Conservation (phyloP, 2,113 vertebrate species). For the Microcebus murinus region DNA sequence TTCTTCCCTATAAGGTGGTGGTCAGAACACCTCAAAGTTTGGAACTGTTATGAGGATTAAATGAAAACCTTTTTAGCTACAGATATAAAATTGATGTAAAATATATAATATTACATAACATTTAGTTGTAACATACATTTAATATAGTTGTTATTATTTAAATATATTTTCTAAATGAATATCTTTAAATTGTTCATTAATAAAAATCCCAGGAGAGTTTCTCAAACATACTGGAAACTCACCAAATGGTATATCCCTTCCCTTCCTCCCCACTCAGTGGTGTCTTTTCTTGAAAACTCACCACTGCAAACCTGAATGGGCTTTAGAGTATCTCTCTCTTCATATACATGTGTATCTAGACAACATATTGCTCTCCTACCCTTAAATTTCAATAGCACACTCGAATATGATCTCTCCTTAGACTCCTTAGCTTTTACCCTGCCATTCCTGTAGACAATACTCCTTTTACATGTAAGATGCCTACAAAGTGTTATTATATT, state of each 20-base stretch:
- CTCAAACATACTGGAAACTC: background rate
- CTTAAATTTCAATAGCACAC: background rate
- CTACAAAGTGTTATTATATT: background rate
- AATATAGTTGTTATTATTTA: background rate
- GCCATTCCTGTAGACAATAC: background rate
- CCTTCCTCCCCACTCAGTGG: rapidly evolving
- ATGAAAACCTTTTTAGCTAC: background rate
- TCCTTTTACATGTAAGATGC: background rate
- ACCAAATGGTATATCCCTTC: too few relatives aligned
- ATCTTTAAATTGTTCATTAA: background rate
- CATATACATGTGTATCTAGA: background rate
- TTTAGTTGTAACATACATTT: background rate
- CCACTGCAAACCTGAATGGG: background rate
- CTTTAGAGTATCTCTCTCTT: background rate
- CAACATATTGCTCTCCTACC: background rate
- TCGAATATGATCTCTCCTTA: background rate
- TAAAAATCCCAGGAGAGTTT: background rate
- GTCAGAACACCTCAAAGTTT: background rate
- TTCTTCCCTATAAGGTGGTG: background rate
- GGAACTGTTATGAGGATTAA: background rate
- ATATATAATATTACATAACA: background rate
- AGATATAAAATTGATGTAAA: background rate
- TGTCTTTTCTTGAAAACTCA: background rate
- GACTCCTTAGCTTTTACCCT: background rate
- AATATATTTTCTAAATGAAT: background rate